Conservation (phyloP, 2,888 invertebrate genomes). For the Empis stercorea region DNA sequence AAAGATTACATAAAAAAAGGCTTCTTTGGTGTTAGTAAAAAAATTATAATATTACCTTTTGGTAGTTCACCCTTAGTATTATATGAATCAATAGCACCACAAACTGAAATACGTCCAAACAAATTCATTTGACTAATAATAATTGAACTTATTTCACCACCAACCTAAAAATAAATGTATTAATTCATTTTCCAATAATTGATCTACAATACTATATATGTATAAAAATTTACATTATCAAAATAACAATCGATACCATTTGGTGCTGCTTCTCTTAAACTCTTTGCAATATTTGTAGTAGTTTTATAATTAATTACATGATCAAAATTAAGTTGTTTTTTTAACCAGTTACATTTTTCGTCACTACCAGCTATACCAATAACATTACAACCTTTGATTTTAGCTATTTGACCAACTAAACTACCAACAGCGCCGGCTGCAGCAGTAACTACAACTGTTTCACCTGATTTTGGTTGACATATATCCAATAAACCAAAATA, state of each 20-base stretch:
- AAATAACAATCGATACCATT: conserved; percentile 65
- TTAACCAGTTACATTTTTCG: conserved; percentile 56
- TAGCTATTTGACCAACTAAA: conserved; percentile 66
- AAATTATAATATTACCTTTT: conserved; percentile 6
- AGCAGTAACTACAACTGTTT: conserved; percentile 57
- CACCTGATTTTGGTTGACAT: conserved; percentile 56
- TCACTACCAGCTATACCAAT: conserved; percentile 60
- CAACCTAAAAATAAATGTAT: conserved; percentile 33
- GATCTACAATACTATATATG: too few species aligned
- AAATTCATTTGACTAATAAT: conserved; percentile 49
- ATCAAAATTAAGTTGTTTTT: conserved; percentile 51
- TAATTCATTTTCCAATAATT: not conserved
- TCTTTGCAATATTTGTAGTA: conserved; percentile 36
- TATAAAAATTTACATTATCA: conserved; percentile 53
- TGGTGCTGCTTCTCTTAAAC: conserved; percentile 48
- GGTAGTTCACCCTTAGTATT: conserved; percentile 25
- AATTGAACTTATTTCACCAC: conserved; percentile 47
- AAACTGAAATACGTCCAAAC: conserved; percentile 48
- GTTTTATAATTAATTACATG: conserved; percentile 58
- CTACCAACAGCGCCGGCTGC: conserved; percentile 71
- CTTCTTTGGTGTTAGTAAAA: not conserved
- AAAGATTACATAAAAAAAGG: too few species aligned
- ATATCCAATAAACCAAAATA: conserved; percentile 61
- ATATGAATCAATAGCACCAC: conserved; percentile 52
- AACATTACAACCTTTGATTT: conserved; percentile 53